A percentile compares a stretch with the other conserved stretches of the same genome.
phyloP scores from a whole-genome alignment of 2,797 vertebrate genomes.

The Notolepis coatsorum region DNA sequence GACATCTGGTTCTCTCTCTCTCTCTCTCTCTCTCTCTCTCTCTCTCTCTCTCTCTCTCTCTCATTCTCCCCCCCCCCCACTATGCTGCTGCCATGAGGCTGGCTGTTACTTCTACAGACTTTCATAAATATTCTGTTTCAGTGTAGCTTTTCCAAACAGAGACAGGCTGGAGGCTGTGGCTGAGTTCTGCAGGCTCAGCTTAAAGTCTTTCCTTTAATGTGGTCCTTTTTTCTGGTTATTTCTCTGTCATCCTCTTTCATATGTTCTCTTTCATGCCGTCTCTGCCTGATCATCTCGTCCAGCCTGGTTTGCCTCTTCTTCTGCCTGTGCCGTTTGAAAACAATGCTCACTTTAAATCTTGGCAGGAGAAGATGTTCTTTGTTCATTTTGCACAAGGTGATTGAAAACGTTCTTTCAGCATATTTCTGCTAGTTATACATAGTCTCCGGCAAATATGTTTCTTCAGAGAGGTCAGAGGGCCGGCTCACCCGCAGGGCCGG shows the following conservation, averaged over 20 bases:
- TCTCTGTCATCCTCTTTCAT: conserved; percentile 7
- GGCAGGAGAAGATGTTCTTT: too few species aligned
- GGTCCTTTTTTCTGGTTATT: background rate
- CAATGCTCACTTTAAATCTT: too few species aligned
- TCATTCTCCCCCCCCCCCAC: conserved; percentile 24
- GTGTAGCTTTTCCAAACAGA: conserved; percentile 18
- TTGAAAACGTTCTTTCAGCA: too few species aligned
- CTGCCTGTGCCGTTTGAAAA: too few species aligned
- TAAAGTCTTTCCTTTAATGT: conserved; percentile 17
- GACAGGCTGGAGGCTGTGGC: background rate
- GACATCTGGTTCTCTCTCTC: conserved; percentile 51
- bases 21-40: conserved; percentile 1
- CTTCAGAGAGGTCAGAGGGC: too few species aligned
- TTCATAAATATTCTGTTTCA: conserved; percentile 29
- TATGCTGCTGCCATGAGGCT: conserved; percentile 9
- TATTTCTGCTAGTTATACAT: too few species aligned
- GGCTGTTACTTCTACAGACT: conserved; percentile 14
- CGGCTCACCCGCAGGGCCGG: too few species aligned
- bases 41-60: background rate
- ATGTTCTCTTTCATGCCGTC: conserved; percentile 7
- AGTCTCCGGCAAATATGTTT: too few species aligned
- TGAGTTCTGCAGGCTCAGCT: background rate
- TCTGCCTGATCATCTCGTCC: too few species aligned
- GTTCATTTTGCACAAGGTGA: too few species aligned
- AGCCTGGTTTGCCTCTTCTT: too few species aligned